phyloP scores from a whole-genome alignment of 2,888 invertebrate genomes.

The Formica aserva region DNA sequence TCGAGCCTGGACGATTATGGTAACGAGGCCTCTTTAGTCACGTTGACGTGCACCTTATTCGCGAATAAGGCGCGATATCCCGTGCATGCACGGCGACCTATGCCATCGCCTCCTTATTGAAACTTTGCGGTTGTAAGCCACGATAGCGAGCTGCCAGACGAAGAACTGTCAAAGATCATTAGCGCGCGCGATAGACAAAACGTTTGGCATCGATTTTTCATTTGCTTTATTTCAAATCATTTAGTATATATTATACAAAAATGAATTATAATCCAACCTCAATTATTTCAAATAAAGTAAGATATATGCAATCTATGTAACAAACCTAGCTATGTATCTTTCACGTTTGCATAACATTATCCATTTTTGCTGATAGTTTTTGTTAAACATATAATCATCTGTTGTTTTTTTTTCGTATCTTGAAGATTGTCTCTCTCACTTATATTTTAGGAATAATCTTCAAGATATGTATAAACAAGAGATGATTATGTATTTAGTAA shows the following conservation, averaged over 20 bases:
- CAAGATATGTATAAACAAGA: too few relatives aligned
- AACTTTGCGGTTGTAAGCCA: slow-evolving; percentile 68
- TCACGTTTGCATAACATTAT: not conserved
- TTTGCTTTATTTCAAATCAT: slow-evolving; percentile 2
- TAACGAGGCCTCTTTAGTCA: slow-evolving; percentile 84
- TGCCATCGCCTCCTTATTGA: slow-evolving; percentile 71
- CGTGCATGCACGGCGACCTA: slow-evolving; percentile 43
- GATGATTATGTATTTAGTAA: not conserved
- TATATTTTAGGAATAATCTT: not conserved
- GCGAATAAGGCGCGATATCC: slow-evolving; percentile 63
- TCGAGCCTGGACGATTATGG: slow-evolving; percentile 79
- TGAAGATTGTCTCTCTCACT: not conserved
- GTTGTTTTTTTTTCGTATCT: not conserved
- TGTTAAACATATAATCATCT: not conserved
- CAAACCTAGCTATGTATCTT: not conserved
- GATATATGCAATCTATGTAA: not conserved
- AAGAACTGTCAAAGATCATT: slow-evolving; percentile 67
- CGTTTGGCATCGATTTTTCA: slow-evolving; percentile 6
- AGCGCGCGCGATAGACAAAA: slow-evolving; percentile 18
- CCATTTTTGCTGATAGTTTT: not conserved
- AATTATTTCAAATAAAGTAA: not conserved
- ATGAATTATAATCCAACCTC: not conserved
- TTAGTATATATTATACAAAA: not conserved
- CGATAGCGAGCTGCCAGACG: slow-evolving; percentile 63
- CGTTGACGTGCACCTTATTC: slow-evolving; percentile 79